Evolutionary conservation across 1,140 invertebrate genomes (phyloP).

Genomic region (Lordiphosa stackelbergi): DNA sequence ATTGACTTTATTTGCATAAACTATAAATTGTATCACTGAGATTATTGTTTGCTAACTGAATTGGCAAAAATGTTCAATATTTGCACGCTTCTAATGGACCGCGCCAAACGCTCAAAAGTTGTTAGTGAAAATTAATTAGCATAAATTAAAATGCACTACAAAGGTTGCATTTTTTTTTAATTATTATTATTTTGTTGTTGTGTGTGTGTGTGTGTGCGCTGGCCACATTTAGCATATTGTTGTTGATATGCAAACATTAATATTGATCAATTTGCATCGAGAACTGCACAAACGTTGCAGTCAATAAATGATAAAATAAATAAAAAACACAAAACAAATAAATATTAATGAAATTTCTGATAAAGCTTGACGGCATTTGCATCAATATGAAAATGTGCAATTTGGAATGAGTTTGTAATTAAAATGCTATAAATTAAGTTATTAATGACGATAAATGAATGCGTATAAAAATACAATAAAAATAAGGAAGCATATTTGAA

Average conservation of each 20-base stretch:
- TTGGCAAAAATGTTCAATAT: slow-evolving; percentile 7
- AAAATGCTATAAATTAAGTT: slow-evolving; percentile 58
- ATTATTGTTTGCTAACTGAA: slow-evolving; percentile 40
- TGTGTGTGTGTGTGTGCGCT: slow-evolving; percentile 24
- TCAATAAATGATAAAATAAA: slow-evolving; percentile 29
- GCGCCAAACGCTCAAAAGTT: slow-evolving; percentile 43
- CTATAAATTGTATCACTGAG: slow-evolving; percentile 46
- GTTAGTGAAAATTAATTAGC: slow-evolving; percentile 69
- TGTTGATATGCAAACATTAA: slow-evolving; percentile 48
- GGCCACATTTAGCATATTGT: slow-evolving; percentile 43
- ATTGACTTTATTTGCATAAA: slow-evolving; percentile 27
- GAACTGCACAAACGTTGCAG: slow-evolving; percentile 21
- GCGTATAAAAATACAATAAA: neutral
- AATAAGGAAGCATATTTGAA: slow-evolving; percentile 24
- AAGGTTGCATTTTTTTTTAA: slow-evolving; percentile 48
- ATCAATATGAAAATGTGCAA: slow-evolving; percentile 45
- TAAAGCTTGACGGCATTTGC: slow-evolving; percentile 47
- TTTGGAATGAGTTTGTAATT: slow-evolving; percentile 60
- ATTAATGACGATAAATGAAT: slow-evolving; percentile 34
- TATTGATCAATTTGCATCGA: slow-evolving; percentile 48
- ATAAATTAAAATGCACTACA: slow-evolving; percentile 59
- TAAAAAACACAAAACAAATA: slow-evolving; percentile 18
- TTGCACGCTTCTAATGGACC: slow-evolving; percentile 11
- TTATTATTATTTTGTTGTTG: slow-evolving; percentile 19
- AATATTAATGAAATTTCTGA: slow-evolving; percentile 29